phyloP scores from a whole-genome alignment of 2,888 invertebrate species.

The Atrina japonica region DNA sequence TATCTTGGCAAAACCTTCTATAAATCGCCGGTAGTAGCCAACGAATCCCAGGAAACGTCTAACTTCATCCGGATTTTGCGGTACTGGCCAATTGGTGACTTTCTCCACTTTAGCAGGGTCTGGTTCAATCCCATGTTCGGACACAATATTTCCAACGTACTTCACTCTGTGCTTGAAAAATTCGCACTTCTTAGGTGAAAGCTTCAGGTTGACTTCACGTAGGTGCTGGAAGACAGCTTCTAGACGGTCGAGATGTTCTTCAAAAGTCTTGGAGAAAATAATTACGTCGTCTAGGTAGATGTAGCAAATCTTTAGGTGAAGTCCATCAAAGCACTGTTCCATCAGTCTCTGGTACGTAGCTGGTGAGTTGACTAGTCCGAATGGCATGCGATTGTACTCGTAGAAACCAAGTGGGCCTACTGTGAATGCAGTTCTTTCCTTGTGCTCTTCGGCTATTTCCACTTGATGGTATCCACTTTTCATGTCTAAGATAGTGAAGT shows the following conservation, averaged over 20 bases:
- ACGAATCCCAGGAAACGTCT: too few relatives aligned
- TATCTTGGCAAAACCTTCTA: too few relatives aligned
- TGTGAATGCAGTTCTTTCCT: constrained; percentile 21
- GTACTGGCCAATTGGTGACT: too few relatives aligned
- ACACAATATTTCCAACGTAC: too few relatives aligned
- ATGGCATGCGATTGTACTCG: constrained; percentile 19
- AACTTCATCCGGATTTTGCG: too few relatives aligned
- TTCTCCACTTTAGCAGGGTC: too few relatives aligned
- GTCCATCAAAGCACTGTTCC: constrained; percentile 31
- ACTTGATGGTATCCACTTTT: too few relatives aligned
- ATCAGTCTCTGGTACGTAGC: neutral
- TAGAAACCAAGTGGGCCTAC: constrained; percentile 23
- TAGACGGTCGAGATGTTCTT: constrained; percentile 31
- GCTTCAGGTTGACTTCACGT: constrained; percentile 21
- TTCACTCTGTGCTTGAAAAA: too few relatives aligned
- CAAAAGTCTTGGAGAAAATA: constrained; percentile 33
- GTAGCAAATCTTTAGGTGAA: constrained; percentile 33
- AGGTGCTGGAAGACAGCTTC: constrained; percentile 34
- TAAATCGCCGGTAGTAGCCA: too few relatives aligned
- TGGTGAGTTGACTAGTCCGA: constrained; percentile 13
- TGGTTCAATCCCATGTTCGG: too few relatives aligned
- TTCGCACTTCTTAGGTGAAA: constrained; percentile 41
- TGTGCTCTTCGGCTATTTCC: too few relatives aligned
- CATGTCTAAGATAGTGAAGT: too few relatives aligned
- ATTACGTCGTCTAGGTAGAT: constrained; percentile 12